phyloP scores from a whole-genome alignment of 2,888 invertebrate species.

The Drosophila colorata region DNA sequence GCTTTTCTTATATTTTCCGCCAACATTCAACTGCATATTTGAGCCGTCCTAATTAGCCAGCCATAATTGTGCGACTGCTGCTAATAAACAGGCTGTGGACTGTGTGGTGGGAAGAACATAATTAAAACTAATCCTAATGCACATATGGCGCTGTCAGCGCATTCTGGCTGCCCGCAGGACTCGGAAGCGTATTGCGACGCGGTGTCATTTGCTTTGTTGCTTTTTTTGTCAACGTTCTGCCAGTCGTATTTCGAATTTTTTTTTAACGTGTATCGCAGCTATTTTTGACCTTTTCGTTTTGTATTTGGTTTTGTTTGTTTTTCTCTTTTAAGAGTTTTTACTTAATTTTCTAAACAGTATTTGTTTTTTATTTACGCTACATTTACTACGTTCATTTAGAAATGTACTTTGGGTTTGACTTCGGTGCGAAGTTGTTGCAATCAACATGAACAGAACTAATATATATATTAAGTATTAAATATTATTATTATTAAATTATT shows the following conservation, averaged over 20 bases:
- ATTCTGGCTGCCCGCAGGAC: slow-evolving; percentile 6
- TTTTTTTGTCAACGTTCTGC: slow-evolving; percentile 34
- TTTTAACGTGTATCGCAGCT: slow-evolving; percentile 74
- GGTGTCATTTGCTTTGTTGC: slow-evolving; percentile 43
- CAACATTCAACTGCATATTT: not conserved
- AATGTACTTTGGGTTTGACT: slow-evolving; percentile 56
- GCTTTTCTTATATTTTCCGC: not conserved
- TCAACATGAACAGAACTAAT: slow-evolving; percentile 47
- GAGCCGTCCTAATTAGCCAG: slow-evolving; percentile 12
- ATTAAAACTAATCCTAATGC: slow-evolving; percentile 65
- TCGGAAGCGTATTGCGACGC: slow-evolving; percentile 21
- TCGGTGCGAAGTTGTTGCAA: slow-evolving; percentile 48
- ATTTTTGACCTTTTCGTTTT: slow-evolving; percentile 73
- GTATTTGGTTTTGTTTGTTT: slow-evolving; percentile 29
- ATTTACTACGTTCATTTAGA: slow-evolving; percentile 62
- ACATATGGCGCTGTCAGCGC: slow-evolving; percentile 32
- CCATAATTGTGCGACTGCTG: slow-evolving; percentile 39
- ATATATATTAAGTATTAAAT: slow-evolving; percentile 36
- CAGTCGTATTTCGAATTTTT: slow-evolving; percentile 50
- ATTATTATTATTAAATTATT: slow-evolving; percentile 47
- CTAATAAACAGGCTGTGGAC: slow-evolving; percentile 55
- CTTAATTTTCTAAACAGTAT: slow-evolving; percentile 47
- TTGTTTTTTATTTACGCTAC: slow-evolving; percentile 33
- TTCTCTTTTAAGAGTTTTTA: slow-evolving; percentile 24
- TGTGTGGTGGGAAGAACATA: slow-evolving; percentile 36